Percentiles rank a stretch among this genome's conserved stretches.
Evolutionary conservation across 1,140 invertebrate species (phyloP).

Genomic region (Drosophila kepulauana): DNA sequence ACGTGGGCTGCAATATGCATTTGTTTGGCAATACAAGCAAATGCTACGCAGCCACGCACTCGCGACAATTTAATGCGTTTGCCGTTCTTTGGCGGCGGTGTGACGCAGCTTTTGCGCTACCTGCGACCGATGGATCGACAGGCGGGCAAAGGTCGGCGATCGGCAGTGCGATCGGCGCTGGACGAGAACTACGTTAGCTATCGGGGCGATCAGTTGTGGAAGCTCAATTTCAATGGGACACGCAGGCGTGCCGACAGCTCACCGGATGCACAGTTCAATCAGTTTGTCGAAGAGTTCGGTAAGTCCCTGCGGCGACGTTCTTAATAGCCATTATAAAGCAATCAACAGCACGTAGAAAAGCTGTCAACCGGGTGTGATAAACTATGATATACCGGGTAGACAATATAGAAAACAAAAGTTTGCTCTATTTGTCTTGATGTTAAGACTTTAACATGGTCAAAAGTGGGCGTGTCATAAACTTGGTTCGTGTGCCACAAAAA

Average conservation of each 20-base stretch:
- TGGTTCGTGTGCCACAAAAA: too few species aligned
- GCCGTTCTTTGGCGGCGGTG: slow-evolving; percentile 73
- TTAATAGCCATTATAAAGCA: not conserved
- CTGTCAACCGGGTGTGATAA: too few species aligned
- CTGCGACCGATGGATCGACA: slow-evolving; percentile 56
- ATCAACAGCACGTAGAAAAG: not conserved
- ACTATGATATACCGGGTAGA: too few species aligned
- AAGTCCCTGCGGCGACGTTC: slow-evolving; percentile 39
- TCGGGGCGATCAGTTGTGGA: slow-evolving; percentile 76
- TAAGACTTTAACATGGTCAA: too few species aligned
- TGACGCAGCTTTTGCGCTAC: slow-evolving; percentile 68
- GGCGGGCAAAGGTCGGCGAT: slow-evolving; percentile 45
- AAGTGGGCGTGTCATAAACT: too few species aligned
- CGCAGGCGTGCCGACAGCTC: slow-evolving; percentile 29
- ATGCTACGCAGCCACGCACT: slow-evolving; percentile 27
- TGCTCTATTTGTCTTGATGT: too few species aligned
- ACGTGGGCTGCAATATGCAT: not conserved
- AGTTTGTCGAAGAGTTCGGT: slow-evolving; percentile 74
- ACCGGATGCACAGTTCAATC: slow-evolving; percentile 64
- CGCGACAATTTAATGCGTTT: slow-evolving; percentile 42
- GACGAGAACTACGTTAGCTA: slow-evolving; percentile 79
- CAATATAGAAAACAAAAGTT: too few species aligned
- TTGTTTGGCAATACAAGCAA: not conserved
- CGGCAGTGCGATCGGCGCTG: slow-evolving; percentile 67
- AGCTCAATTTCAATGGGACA: slow-evolving; percentile 73